phyloP scores from a whole-genome alignment of 2,888 invertebrate species.

The Andrena minutula region DNA sequence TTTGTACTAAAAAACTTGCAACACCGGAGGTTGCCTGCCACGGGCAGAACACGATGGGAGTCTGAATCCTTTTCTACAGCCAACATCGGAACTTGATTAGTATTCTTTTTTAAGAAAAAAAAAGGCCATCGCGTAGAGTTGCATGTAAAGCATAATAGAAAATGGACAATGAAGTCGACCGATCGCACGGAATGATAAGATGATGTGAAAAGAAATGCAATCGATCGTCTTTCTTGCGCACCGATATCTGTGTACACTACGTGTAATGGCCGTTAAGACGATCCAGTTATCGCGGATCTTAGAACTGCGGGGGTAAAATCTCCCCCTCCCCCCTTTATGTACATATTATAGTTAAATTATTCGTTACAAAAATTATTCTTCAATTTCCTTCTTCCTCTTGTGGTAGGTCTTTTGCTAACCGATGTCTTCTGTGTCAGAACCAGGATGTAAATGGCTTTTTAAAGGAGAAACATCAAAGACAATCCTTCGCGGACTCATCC shows the following conservation, averaged over 20 bases:
- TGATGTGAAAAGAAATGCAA: constrained; percentile 44
- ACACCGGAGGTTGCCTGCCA: constrained; percentile 34
- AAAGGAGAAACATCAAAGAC: constrained; percentile 81
- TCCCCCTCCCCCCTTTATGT: constrained; percentile 40
- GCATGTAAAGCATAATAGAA: constrained; percentile 32
- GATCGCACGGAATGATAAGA: constrained; percentile 49
- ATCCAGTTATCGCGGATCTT: constrained; percentile 40
- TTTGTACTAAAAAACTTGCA: constrained; percentile 72
- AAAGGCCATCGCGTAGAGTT: constrained; percentile 45
- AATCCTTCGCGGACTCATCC: constrained; percentile 81
- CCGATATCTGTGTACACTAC: constrained; percentile 27
- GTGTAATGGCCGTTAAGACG: constrained; percentile 47
- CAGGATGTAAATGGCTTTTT: constrained; percentile 72
- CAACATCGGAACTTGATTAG: constrained; percentile 36
- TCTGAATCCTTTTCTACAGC: constrained; percentile 51
- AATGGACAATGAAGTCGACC: constrained; percentile 57
- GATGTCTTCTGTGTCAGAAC: constrained; percentile 59
- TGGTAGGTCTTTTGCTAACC: constrained; percentile 23
- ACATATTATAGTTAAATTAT: constrained; percentile 40
- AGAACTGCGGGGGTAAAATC: constrained; percentile 42
- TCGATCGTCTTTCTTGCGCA: constrained; percentile 42
- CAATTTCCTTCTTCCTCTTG: constrained; percentile 21
- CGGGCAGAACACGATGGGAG: constrained; percentile 27
- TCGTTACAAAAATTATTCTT: constrained; percentile 49
- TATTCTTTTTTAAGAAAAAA: constrained; percentile 15